A percentile compares a stretch with the other conserved stretches of the same genome.
These are phyloP conservation scores for Microcebus jonahi DNA, from an alignment of 2,113 vertebrate genomes.

Conservation along the genomic window DNA sequence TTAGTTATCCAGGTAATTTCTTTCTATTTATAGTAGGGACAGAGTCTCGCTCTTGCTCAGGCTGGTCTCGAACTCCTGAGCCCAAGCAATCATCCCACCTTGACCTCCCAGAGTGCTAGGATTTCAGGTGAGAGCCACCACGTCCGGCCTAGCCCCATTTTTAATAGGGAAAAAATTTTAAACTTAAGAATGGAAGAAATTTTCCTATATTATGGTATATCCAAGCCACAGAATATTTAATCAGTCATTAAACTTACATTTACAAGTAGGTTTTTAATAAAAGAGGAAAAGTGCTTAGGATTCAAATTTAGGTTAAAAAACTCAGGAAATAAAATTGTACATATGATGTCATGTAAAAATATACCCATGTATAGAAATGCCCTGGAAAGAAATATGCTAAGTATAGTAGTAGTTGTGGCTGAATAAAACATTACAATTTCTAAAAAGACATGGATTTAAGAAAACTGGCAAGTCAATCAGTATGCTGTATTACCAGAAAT, in stretches of 20 bases:
- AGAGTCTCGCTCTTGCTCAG: no score
- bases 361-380: neutral
- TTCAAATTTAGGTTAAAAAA: constrained; percentile 12
- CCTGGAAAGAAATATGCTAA: neutral
- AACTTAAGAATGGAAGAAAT: neutral
- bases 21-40: no score
- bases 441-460: neutral
- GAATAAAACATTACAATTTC: neutral
- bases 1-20: no score
- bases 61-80: no score
- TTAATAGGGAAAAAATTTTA: neutral
- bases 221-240: neutral
- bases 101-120: no score
- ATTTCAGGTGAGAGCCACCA: no score
- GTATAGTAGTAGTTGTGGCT: neutral
- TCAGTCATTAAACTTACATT: neutral
- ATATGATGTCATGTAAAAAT: neutral
- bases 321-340: neutral
- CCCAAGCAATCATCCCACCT: no score
- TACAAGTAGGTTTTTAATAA: neutral
- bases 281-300: neutral
- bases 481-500: neutral
- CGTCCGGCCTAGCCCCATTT: neutral
- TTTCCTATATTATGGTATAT: neutral
- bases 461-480: neutral